Evolutionary conservation across 2,797 vertebrate species (phyloP).

Genomic region (Echeneis naucrates): DNA sequence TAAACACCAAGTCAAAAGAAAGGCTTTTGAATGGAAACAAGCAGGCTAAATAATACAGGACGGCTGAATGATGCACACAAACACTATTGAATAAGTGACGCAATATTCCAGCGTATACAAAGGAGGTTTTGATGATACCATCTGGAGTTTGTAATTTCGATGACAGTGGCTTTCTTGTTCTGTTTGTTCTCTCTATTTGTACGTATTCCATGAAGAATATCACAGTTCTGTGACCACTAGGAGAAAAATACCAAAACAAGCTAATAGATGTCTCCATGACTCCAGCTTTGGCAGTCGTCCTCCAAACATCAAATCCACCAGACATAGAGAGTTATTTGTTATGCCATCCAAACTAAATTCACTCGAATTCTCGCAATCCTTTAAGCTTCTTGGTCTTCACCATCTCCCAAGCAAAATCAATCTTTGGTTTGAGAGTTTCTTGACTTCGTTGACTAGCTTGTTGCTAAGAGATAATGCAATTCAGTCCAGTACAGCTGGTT

Average conservation of each 20-base stretch:
- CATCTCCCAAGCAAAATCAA: neutral
- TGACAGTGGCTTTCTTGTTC: neutral
- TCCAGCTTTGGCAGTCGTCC: neutral
- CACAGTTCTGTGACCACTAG: neutral
- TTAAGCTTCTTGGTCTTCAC: neutral
- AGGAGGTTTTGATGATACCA: neutral
- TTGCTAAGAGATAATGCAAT: neutral
- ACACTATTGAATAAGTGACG: neutral
- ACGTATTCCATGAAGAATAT: neutral
- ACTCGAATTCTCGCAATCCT: neutral
- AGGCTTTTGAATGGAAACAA: constrained; percentile 9
- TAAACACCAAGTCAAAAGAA: neutral
- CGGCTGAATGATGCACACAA: neutral
- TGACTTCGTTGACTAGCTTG: neutral
- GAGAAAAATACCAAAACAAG: neutral
- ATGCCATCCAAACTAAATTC: neutral
- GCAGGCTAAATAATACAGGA: neutral
- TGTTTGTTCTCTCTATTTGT: neutral
- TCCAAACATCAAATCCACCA: neutral
- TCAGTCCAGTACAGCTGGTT: neutral
- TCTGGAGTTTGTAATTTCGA: neutral
- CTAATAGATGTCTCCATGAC: neutral
- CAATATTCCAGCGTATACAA: neutral
- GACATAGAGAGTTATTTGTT: neutral
- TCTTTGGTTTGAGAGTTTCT: neutral